Evolutionary conservation across 1,140 invertebrate species (phyloP), one percentile per base, ranked within the genome.

Genomic region (Zeugodacus cucurbitae): DNA sequence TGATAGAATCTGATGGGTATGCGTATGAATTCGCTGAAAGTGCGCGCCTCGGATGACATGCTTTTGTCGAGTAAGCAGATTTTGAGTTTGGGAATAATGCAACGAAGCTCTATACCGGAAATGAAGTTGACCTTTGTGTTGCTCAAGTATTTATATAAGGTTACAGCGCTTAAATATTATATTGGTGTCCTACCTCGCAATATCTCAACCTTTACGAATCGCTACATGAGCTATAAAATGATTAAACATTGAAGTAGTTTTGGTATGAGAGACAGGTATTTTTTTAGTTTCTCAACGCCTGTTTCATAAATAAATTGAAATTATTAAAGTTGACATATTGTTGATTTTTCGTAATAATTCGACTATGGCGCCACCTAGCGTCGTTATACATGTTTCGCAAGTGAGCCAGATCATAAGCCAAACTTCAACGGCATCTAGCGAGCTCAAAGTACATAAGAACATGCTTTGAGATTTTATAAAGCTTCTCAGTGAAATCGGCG

Each of bases 1-100:
- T 88, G 67, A 54, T 92, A 92, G 32, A 92, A 91, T 0, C 85
- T 74, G 59, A 93, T 90, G 0, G 92, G 92, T 34, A 92, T 88
- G 17, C 88, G n/a, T 90, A 93, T 90, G 87, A 93, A 82, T 4
- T 91, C 91, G 34, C 62, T 70, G 62, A 91, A 92, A n/a, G 85
- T 90, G 20, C 89, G 89, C 0, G 89, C 57, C 44, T 67, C 1
- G 37, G 54, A 26, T 29, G 1, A 11, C 34, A 37, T 86, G 22
- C 32, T 74, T 67, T 1, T 34, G 34, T 1, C 20, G 17, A 37
- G 64, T 70, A 5, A 2, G 2, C 3, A 29, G 8, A 34, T 32
- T 14, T 67, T 3, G 3, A 70, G 1, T 5, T 70, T 14, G 10
- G 4, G n/a, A 2, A 26, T 26, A 54, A 54, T 54, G 6, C 7